Percentiles rank a stretch among this genome's conserved stretches.
These are phyloP conservation scores for Gerris lacustris DNA, from an alignment of 2,888 invertebrate genomes.

Conservation along the genomic window DNA sequence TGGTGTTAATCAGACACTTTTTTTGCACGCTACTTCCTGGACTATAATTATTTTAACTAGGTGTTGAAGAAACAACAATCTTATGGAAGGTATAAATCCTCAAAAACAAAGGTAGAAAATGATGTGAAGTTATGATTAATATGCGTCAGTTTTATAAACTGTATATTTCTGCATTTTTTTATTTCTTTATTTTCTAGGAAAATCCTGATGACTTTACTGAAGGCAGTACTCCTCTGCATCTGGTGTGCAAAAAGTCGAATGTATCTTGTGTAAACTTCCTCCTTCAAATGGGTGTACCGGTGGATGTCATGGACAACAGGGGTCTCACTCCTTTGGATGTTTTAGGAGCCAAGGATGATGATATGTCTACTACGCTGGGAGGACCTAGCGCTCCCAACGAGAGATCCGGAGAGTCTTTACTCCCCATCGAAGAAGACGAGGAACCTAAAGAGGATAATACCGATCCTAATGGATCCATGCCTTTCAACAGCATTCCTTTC, in stretches of 20 bases:
- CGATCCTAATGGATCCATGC: neutral
- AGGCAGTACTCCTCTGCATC: conserved; percentile 50
- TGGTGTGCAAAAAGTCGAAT: conserved; percentile 44
- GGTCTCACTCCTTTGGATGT: conserved; percentile 44
- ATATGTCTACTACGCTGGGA: conserved; percentile 32
- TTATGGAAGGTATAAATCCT: too few species aligned
- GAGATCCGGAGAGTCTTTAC: conserved; percentile 35
- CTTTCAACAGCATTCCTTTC: neutral
- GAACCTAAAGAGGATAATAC: neutral
- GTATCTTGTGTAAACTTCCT: conserved; percentile 42
- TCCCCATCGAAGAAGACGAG: neutral
- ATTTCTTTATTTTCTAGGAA: conserved; percentile 32
- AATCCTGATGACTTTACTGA: conserved; percentile 38
- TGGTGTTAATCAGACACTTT: too few species aligned
- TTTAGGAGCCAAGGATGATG: conserved; percentile 37
- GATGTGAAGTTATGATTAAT: too few species aligned
- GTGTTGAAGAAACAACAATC: too few species aligned
- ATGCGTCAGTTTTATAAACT: too few species aligned
- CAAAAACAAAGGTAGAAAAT: too few species aligned
- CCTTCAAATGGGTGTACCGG: conserved; percentile 42
- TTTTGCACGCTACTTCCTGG: too few species aligned
- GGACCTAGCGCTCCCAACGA: conserved; percentile 35
- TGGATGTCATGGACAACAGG: conserved; percentile 38
- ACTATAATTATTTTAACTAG: too few species aligned
- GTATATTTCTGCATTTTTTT: too few species aligned